Base-by-base conservation (phyloP, 2,888 invertebrate genomes). In the Scaptodrosophila latifasciaeformis region DNA sequence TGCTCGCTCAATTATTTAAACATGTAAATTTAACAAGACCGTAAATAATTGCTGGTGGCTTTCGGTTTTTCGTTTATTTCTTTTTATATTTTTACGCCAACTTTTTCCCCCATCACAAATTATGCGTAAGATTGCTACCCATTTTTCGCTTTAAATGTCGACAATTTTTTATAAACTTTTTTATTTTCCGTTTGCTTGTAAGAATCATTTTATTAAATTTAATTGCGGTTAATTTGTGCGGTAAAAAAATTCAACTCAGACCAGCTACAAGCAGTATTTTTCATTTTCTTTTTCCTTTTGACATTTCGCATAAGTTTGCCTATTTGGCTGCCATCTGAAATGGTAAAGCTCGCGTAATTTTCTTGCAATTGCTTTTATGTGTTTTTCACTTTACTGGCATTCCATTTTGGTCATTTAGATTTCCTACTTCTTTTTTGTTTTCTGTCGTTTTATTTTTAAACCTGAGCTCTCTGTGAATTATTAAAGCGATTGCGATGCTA, bases 171-270 rank as follows among this genome's bases (percentile, higher is more conserved):
- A n/a, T n/a, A n/a, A n/a, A n/a, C n/a, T n/a, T n/a, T n/a, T n/a
- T n/a, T n/a, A n/a, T n/a, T n/a, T n/a, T n/a, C n/a, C n/a, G n/a
- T n/a, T n/a, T n/a, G n/a, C n/a, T n/a, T n/a, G n/a, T n/a, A n/a
- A n/a, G n/a, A n/a, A 10, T 2, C 19, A 7, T 40, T 21, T 40
- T 40, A 40, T 54, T 58, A 64, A 72, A 62, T 70, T 60, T 65
- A 59, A 67, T 69, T 72, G 74, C 48, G 67, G 60, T 48, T 67
- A 67, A 69, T 77, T 77, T 59, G 48, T 52, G 43, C 39, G 24
- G 30, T 44, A 43, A 43, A 45, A 60, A 45, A n/a, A n/a, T n/a
- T n/a, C 10, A 29, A 30, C 12, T 2, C n/a, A n/a, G n/a, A 24
- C 12, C 19, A 9, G 21, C 42, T n/a, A 17, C 42, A 10, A 30